A percentile compares a stretch with the other conserved stretches of the same genome.
phyloP scores from a whole-genome alignment of 37 sponge, comb jelly and placozoan species.

The Halichondria panicea region DNA sequence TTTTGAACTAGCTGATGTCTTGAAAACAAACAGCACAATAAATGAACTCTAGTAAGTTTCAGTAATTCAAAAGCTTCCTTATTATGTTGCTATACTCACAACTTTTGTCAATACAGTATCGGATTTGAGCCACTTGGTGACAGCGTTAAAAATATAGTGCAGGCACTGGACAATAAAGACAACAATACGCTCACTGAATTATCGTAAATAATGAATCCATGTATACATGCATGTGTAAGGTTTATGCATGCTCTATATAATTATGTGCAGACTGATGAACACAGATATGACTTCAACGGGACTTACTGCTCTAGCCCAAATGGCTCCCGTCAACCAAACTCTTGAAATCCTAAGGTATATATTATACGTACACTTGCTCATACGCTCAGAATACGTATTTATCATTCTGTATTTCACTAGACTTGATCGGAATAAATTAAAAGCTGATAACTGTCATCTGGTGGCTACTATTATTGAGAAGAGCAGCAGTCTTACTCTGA shows the following conservation, averaged over 20 bases:
- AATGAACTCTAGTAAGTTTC: conserved; percentile 10
- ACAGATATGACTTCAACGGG: conserved; percentile 1
- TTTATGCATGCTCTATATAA: not conserved
- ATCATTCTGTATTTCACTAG: conserved; percentile 3
- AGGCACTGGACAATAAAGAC: not conserved
- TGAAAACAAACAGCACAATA: conserved; percentile 3
- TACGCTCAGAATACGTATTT: no score
- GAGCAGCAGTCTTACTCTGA: not conserved
- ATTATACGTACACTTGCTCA: not conserved
- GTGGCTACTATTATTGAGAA: conserved; percentile 3
- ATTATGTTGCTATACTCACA: not conserved
- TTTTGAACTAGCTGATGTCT: not conserved
- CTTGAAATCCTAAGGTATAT: conserved; percentile 24
- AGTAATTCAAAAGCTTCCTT: not conserved
- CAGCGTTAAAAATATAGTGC: not conserved
- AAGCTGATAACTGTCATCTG: not conserved
- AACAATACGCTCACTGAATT: conserved; percentile 19
- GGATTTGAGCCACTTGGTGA: conserved; percentile 40
- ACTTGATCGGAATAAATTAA: conserved; percentile 19
- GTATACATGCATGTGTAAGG: not conserved
- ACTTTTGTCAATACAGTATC: no score
- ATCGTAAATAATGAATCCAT: conserved; percentile 4
- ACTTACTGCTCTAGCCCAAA: not conserved
- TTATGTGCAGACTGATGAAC: conserved; percentile 1
- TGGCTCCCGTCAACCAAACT: not conserved